phyloP scores from a whole-genome alignment of 2,888 invertebrate genomes.

The Parnassius apollo region DNA sequence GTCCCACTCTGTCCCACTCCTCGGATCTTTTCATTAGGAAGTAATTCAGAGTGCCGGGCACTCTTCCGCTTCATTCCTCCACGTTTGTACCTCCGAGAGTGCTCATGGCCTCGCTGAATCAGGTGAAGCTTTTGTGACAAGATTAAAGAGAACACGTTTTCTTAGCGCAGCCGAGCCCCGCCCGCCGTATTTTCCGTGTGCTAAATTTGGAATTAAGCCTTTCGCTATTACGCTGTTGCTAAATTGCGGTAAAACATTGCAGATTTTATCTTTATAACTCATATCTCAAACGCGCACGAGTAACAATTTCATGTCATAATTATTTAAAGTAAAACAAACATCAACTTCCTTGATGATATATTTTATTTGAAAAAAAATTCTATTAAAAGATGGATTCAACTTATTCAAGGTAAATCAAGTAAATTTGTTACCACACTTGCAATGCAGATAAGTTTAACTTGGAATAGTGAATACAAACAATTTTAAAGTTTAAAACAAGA shows the following conservation, averaged over 20 bases:
- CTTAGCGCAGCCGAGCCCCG: slow-evolving; percentile 49
- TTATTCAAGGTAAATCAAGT: too few relatives aligned
- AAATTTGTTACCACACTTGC: slow-evolving; percentile 1
- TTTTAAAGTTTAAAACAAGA: slow-evolving; percentile 21
- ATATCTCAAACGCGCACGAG: not conserved
- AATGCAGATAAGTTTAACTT: slow-evolving; percentile 25
- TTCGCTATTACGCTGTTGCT: slow-evolving; percentile 39
- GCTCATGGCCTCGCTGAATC: slow-evolving; percentile 72
- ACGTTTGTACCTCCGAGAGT: slow-evolving; percentile 66
- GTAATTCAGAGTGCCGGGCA: slow-evolving; percentile 77
- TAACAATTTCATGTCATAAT: too few relatives aligned
- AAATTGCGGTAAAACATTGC: slow-evolving; percentile 33
- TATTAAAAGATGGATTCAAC: too few relatives aligned
- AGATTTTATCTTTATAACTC: slow-evolving; percentile 10
- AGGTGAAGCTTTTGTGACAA: slow-evolving; percentile 79
- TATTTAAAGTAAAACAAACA: too few relatives aligned
- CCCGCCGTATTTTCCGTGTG: slow-evolving; percentile 49
- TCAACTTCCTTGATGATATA: too few relatives aligned
- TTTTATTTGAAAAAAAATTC: too few relatives aligned
- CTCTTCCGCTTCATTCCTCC: slow-evolving; percentile 78
- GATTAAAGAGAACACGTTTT: slow-evolving; percentile 77
- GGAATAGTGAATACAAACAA: slow-evolving; percentile 24
- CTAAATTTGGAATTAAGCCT: slow-evolving; percentile 71
- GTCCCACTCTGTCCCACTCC: slow-evolving; percentile 66
- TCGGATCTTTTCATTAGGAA: slow-evolving; percentile 80